Base-by-base conservation (phyloP, 2,888 invertebrate species). In the Tyria jacobaeae region DNA sequence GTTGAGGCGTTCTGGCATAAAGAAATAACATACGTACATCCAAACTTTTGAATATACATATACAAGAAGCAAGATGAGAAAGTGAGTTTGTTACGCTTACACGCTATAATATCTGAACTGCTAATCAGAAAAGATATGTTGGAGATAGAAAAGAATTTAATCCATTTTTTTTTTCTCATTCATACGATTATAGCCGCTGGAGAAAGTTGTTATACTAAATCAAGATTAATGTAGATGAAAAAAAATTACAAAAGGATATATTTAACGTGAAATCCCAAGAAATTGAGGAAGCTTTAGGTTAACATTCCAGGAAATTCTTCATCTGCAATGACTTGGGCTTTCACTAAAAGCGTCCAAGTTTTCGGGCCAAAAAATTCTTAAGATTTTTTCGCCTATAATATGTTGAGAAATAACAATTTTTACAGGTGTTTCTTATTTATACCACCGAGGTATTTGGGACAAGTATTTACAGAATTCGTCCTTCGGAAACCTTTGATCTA, bases 401-500 rank as follows among this genome's bases (percentile, higher is more conserved):
- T 57, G 54, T 39, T 50, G 2, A 31, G 7, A 2, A 49, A 56
- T 15, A 53, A 35, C 48, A 54, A 55, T 71, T 62, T 64, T 66
- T 52, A 59, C 68, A 71, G 77, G 74, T 71, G 76, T 76, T 66
- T 73, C 58, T 68, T 71, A 71, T 78, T 76, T 69, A 68, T 54
- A 53, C 37, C 41, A 41, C 64, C 66, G 62, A 71, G 60, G 59
- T 50, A 65, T 76, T 66, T 35, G 25, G 62, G 39, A 55, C 24
- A 49, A 54, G 62, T 62, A 68, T 79, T 79, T 71, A 60, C 63
- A 65, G 68, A 71, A 76, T 73, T 71, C 65, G 63, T 68, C 66
- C 68, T 60, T 62, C 47, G 56, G 54, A 56, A 41, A 50, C 49
- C 68, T 71, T 78, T 78, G 77, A 76, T 69, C 68, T 56, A 24